Base-by-base conservation (phyloP, 1,140 invertebrate genomes). In the Oreohelix idahoensis region DNA sequence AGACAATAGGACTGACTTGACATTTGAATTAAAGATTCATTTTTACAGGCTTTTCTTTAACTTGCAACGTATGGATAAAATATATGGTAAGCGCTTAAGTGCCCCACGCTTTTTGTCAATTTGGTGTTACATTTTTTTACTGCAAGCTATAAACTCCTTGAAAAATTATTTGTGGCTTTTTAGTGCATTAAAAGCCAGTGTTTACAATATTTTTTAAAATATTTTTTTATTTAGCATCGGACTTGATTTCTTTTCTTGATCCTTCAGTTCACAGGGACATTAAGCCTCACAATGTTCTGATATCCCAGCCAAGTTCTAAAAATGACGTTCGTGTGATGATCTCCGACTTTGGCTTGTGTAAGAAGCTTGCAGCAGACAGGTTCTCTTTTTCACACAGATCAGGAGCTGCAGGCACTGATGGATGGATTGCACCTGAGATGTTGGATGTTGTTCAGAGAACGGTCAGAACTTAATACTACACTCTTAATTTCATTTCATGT, bases 381-480 rank as follows among this genome's bases (percentile, higher is more conserved):
- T 95, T 96, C 73, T 99, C 97, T 51, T 98, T 99, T 93, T 99
- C 97, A 0, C 94, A 96, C 35, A 93, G 96, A 36, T 98, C 97
- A 2, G 97, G 97, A 0, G 90, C 97, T 0, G 97, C 97, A 0
- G 98, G 98, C 11, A 99, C 98, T 0, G 98, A 99, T 86, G 98
- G 98, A 0, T 99, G 98, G 98, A 99, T 99, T 83, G 98, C 98
- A 5, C 98, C 98, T 0, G 98, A 99, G 94, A 98, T 99, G 89
- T 79, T 93, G 32, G 87, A 91, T 73, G 84, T 87, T 13, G 95
- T 95, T 73, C 85, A 89, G 42, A 87, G 92, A 86, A 92, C 91
- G 29, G 93, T 93, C 89, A 87, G 92, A 89, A 32, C 39, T 63
- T 80, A 17, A 35, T 45, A 45, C 5, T 8, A 45, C 42, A 8